phyloP scores from a whole-genome alignment of 2,888 invertebrate genomes.

The Papilio protenor region DNA sequence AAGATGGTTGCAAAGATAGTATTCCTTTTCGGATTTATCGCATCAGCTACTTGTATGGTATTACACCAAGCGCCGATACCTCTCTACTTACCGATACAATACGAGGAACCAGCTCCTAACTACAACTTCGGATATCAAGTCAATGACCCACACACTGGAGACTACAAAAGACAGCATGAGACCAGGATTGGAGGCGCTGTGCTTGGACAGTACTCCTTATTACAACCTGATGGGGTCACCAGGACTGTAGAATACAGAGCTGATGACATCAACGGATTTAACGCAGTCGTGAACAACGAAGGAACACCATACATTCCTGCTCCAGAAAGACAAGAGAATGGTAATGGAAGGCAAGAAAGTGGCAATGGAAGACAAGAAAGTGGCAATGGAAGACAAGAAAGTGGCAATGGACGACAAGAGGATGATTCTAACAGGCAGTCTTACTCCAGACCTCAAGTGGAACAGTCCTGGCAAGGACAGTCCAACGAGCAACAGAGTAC shows the following conservation, averaged over 20 bases:
- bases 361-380: constrained; percentile 12
- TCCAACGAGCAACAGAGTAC: constrained; percentile 26
- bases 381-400: constrained; percentile 7
- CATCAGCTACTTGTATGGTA: constrained; percentile 69
- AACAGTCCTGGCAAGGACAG: constrained; percentile 12
- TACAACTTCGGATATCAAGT: constrained; percentile 84
- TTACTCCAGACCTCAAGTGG: constrained; percentile 20
- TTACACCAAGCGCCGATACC: constrained; percentile 61
- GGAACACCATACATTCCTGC: constrained; percentile 2
- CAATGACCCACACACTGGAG: constrained; percentile 81
- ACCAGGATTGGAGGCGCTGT: constrained; percentile 79
- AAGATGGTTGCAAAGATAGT: constrained; percentile 46
- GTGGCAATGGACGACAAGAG: background rate
- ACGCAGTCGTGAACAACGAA: constrained; percentile 78
- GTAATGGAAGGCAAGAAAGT: constrained; percentile 7
- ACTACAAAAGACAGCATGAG: constrained; percentile 82
- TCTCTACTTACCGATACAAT: constrained; percentile 47
- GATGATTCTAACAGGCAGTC: constrained; percentile 4
- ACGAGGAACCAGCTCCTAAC: constrained; percentile 50
- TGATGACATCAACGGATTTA: constrained; percentile 81
- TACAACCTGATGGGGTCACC: constrained; percentile 82
- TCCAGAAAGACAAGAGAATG: constrained; percentile 3
- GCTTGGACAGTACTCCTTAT: constrained; percentile 81
- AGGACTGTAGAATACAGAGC: constrained; percentile 84
- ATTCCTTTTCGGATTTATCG: constrained; percentile 56